Evolutionary conservation across 2,113 vertebrate genomes (phyloP).

Genomic region (Dipodomys ordii): DNA sequence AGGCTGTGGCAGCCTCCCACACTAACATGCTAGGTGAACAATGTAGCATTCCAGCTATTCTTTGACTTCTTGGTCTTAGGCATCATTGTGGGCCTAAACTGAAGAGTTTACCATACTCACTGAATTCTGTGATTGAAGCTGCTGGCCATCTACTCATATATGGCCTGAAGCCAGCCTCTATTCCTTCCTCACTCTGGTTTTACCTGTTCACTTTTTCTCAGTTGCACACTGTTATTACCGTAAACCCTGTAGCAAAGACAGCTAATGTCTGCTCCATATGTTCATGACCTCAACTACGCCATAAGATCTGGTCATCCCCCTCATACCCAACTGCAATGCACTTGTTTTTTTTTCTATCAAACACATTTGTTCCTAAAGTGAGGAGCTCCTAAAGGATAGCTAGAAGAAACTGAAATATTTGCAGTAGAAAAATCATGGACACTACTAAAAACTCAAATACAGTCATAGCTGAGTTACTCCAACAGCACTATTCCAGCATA

Average conservation of each 20-base stretch:
- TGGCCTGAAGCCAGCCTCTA: background rate
- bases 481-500: slow-evolving; percentile 46
- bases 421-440: slow-evolving; percentile 63
- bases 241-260: background rate
- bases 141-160: too few relatives aligned
- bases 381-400: slow-evolving; percentile 41
- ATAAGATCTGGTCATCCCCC: background rate
- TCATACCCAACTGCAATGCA: too few relatives aligned
- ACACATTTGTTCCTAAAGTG: slow-evolving; percentile 78
- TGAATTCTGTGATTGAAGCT: background rate
- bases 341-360: slow-evolving; percentile 59
- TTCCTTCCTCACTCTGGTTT: background rate
- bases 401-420: slow-evolving; percentile 64
- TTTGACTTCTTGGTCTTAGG: background rate
- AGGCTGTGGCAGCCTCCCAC: background rate
- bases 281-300: background rate
- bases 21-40: background rate
- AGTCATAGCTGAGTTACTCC: slow-evolving; percentile 40
- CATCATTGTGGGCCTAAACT: background rate
- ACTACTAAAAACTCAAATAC: slow-evolving; percentile 52
- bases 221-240: background rate
- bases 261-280: background rate
- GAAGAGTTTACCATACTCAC: background rate
- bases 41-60: background rate
- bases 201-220: background rate